Conservation (phyloP, 1,140 invertebrate species). For the Augochlora pura region DNA sequence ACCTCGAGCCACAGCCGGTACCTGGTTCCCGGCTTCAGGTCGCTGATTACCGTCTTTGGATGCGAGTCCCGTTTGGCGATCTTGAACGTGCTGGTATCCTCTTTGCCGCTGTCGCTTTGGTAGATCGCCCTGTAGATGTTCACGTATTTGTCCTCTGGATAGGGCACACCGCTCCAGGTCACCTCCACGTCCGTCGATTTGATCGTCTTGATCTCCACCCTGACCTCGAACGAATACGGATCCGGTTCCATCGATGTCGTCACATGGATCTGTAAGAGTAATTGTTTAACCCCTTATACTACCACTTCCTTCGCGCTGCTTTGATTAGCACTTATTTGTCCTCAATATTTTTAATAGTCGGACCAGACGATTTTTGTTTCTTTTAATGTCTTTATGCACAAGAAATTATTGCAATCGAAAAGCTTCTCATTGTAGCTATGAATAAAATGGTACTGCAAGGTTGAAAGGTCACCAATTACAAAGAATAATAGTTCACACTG, state of each 20-base stretch:
- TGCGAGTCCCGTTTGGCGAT: constrained; percentile 90
- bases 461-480: no score
- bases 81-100: constrained; percentile 91
- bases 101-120: constrained; percentile 86
- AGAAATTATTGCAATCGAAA: no score
- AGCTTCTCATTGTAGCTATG: no score
- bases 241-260: constrained; percentile 80
- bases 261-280: constrained; percentile 67
- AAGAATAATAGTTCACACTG: no score
- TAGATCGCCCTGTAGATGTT: constrained; percentile 93
- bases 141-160: constrained; percentile 94
- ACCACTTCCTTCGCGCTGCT: no score
- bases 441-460: no score
- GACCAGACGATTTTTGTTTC: no score
- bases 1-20: constrained; percentile 93
- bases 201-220: constrained; percentile 86
- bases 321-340: no score
- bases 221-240: constrained; percentile 90
- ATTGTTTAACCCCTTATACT: no score
- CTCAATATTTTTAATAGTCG: no score
- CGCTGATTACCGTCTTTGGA: constrained; percentile 84
- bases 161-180: constrained; percentile 90
- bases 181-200: constrained; percentile 89
- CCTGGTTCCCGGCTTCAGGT: constrained; percentile 89
- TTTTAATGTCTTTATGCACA: no score